phyloP scores from a whole-genome alignment of 2,113 vertebrate genomes.

The Phalacrocorax carbo region DNA sequence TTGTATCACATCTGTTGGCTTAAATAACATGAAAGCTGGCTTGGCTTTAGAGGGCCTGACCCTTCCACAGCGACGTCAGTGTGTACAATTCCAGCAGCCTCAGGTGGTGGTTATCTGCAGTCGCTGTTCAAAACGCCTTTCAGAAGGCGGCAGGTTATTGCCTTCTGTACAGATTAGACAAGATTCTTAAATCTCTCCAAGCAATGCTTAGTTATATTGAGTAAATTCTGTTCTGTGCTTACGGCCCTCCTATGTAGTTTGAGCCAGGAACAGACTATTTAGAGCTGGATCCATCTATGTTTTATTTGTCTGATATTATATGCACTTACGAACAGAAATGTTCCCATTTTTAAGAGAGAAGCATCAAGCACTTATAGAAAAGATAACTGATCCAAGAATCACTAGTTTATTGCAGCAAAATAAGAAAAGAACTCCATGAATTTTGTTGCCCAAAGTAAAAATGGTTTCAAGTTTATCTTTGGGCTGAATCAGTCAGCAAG shows the following conservation, averaged over 20 bases:
- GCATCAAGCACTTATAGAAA: not conserved
- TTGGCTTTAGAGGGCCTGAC: not conserved
- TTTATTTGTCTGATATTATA: not conserved
- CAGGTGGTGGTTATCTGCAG: not conserved
- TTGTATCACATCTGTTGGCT: not conserved
- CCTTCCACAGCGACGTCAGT: accelerated
- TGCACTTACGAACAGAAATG: not conserved
- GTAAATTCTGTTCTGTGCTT: not conserved
- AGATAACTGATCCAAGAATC: not conserved
- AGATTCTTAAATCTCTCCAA: not conserved
- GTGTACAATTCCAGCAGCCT: not conserved
- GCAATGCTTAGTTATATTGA: not conserved
- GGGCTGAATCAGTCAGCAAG: not conserved
- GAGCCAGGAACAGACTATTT: not conserved
- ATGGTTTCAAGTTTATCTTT: not conserved
- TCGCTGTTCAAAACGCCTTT: accelerated
- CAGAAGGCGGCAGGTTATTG: not conserved
- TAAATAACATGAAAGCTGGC: not conserved
- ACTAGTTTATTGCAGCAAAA: not conserved
- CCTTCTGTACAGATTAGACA: not conserved
- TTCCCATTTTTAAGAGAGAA: not conserved
- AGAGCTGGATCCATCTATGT: not conserved
- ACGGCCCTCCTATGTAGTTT: not conserved
- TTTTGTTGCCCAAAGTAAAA: not conserved
- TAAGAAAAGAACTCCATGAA: not conserved